Conservation (phyloP, 2,888 invertebrate genomes). For the Bursaphelenchus okinawaensis region DNA sequence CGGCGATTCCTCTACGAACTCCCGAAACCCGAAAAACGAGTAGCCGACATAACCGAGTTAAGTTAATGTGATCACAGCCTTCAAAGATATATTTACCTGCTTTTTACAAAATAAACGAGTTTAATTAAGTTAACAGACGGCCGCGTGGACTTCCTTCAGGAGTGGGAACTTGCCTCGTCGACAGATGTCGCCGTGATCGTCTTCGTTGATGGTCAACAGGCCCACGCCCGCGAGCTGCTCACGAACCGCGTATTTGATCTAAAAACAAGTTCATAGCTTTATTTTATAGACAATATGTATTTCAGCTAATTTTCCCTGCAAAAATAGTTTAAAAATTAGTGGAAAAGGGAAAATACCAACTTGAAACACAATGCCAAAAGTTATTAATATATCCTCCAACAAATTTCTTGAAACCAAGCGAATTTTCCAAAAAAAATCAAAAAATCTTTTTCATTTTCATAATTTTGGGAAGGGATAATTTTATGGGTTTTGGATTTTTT, state of each 20-base stretch:
- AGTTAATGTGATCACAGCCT: background rate
- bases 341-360: no score
- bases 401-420: no score
- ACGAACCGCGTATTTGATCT: constrained; percentile 34
- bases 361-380: no score
- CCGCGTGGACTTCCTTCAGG: constrained; percentile 24
- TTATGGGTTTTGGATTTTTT: background rate
- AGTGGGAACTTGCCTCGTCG: constrained; percentile 27
- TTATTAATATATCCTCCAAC: no score
- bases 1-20: constrained; percentile 26
- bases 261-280: no score
- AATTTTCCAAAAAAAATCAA: no score
- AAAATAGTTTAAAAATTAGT: no score
- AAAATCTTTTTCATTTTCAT: background rate
- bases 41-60: background rate
- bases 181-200: constrained; percentile 27
- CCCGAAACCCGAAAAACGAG: constrained; percentile 2
- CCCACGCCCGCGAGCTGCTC: constrained; percentile 36
- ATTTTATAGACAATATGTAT: background rate
- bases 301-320: background rate
- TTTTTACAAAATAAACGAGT: background rate
- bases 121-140: constrained; percentile 8
- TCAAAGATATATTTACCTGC: background rate
- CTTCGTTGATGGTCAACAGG: constrained; percentile 32
- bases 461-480: background rate